Evolutionary conservation across 1,140 invertebrate species (phyloP).

Genomic region (Stegodyphus mimosarum): DNA sequence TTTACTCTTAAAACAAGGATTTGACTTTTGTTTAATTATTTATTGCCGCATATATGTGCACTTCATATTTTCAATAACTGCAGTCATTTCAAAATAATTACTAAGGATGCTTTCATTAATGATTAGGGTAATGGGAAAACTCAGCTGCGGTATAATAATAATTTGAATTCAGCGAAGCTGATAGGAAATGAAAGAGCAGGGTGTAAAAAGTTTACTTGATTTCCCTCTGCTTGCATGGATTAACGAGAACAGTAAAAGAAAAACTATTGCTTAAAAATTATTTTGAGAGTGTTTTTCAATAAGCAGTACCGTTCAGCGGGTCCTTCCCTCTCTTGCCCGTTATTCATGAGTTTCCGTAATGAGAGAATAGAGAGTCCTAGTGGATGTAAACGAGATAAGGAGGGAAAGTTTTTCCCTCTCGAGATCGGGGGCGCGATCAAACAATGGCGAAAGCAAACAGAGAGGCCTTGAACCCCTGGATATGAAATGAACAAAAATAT

Average conservation of each 20-base stretch:
- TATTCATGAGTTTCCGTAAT: slow-evolving; percentile 43
- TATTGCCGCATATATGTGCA: too few species aligned
- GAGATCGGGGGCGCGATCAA: slow-evolving; percentile 7
- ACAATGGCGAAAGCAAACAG: slow-evolving; percentile 45
- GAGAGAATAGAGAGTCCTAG: slow-evolving; percentile 13
- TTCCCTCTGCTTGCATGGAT: not conserved
- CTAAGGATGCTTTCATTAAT: too few species aligned
- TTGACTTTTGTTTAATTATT: too few species aligned
- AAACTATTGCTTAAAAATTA: slow-evolving; percentile 47
- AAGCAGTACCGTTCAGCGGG: slow-evolving; percentile 15
- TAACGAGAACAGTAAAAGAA: not conserved
- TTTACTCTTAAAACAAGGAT: too few species aligned
- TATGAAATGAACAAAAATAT: slow-evolving; percentile 59
- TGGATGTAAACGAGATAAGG: not conserved
- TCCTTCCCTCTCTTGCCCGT: not conserved
- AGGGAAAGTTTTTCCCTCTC: not conserved
- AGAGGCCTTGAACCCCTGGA: slow-evolving; percentile 3
- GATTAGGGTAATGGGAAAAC: too few species aligned
- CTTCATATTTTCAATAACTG: too few species aligned
- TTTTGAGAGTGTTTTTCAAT: slow-evolving; percentile 49
- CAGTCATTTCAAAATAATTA: too few species aligned
- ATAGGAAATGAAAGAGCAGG: too few species aligned
- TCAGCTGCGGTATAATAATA: too few species aligned
- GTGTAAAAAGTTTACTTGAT: too few species aligned
- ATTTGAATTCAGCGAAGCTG: too few species aligned